Base-by-base conservation (phyloP, 1,140 invertebrate species). In the Drosophila paulistorum region DNA sequence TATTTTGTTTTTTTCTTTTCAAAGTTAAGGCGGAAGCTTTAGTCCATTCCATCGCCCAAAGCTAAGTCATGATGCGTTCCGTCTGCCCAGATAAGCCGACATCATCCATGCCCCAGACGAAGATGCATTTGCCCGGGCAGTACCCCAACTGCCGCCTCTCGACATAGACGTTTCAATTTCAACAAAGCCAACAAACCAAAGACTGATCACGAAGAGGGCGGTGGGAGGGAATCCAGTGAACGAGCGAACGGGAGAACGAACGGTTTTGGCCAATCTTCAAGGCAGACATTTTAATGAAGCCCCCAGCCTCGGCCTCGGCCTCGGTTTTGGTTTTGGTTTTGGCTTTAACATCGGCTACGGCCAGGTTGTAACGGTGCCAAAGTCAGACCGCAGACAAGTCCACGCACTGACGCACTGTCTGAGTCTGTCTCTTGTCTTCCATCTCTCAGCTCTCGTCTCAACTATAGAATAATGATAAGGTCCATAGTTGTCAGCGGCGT, bases 121-220 rank as follows among this genome's bases (percentile, higher is more conserved):
- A 82, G 79, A 81, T 81, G 79, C 79, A 81, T 81, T 69, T 68
- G 81, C 63, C 73, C 48, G 74, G 17, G 17, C 45, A 51, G 20
- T 51, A 51, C 10, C 42, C 68, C 54, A 59, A 64, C 33, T 58
- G 45, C 65, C 58, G 45, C 65, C 42, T 59, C 65, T 65, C 74
- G 79, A 82, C 83, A 71, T 57, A 87, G 84, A 87, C 84, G 84
- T 89, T 87, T 87, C 84, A 87, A 87, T 87, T 87, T 87, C 84
- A 80, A 78, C 77, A 73, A 66, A 71, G 54, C 23, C 23, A 13
- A 6, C 14, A 39, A 5, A 0, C 37, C 30, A 5, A 7, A 41
- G 35, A 41, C 6, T 42, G 4, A 45, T 4, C 10, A 39, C 0
- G 37, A 5, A 7, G n/a, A 17, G 42, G 14, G 42, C 4, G 42